Conservation (phyloP, 2,888 invertebrate genomes). For the Melinaea marsaeus region DNA sequence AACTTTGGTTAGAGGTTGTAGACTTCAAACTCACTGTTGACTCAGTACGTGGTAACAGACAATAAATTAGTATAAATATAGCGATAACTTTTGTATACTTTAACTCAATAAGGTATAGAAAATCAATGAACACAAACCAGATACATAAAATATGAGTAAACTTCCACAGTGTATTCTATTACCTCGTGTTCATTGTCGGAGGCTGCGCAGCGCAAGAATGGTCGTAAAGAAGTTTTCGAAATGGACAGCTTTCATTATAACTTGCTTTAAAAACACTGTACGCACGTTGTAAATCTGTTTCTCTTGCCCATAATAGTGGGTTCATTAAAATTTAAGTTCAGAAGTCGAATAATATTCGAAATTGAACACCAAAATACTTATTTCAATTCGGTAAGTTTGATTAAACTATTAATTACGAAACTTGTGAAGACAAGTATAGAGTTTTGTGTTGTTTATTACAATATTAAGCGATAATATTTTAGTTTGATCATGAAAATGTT, state of each 20-base stretch:
- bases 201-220: not conserved
- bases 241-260: slow-evolving; percentile 27
- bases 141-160: slow-evolving; percentile 32
- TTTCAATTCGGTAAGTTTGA: not conserved
- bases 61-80: slow-evolving; percentile 2
- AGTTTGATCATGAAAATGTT: too few species aligned
- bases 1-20: slow-evolving; percentile 7
- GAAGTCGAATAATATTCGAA: slow-evolving; percentile 13
- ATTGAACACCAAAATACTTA: slow-evolving; percentile 15
- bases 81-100: slow-evolving; percentile 23
- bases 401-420: not conserved
- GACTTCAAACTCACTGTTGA: not conserved
- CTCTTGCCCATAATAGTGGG: slow-evolving; percentile 10
- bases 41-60: not conserved
- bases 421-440: not conserved
- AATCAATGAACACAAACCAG: slow-evolving; percentile 17
- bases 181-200: not conserved
- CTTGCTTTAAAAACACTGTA: slow-evolving; percentile 19
- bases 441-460: too few species aligned
- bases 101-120: slow-evolving; percentile 14
- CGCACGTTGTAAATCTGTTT: slow-evolving; percentile 26
- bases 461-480: too few species aligned
- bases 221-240: slow-evolving; percentile 20
- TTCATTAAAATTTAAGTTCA: slow-evolving; percentile 16
- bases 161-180: slow-evolving; percentile 31